These are phyloP conservation scores for Drosophila gaucha DNA, from an alignment of 2,888 invertebrate genomes.

Conservation along the genomic window DNA sequence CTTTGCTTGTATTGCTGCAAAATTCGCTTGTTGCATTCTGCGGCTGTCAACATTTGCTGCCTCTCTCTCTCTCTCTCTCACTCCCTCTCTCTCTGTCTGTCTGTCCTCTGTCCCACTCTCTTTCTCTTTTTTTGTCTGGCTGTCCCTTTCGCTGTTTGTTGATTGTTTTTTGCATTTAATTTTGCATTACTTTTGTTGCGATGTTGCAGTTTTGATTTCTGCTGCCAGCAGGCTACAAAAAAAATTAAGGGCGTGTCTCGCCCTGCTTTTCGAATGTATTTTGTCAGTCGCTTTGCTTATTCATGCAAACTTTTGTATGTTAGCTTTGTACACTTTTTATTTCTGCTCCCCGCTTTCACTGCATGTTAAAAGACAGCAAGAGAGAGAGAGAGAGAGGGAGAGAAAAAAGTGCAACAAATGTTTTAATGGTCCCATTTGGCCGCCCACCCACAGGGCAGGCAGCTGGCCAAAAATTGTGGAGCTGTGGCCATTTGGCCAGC, in stretches of 20 bases:
- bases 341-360: slow-evolving; percentile 58
- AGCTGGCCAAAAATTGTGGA: slow-evolving; percentile 15
- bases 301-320: slow-evolving; percentile 63
- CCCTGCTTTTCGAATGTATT: slow-evolving; percentile 31
- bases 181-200: slow-evolving; percentile 66
- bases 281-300: slow-evolving; percentile 53
- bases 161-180: slow-evolving; percentile 73
- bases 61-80: slow-evolving; percentile 5
- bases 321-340: slow-evolving; percentile 35
- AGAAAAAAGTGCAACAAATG: slow-evolving; percentile 52
- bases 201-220: slow-evolving; percentile 73
- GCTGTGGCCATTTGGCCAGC: slow-evolving; percentile 50
- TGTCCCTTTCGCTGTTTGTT: slow-evolving; percentile 28
- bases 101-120: background rate
- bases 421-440: slow-evolving; percentile 28
- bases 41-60: slow-evolving; percentile 55
- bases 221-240: slow-evolving; percentile 27
- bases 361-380: slow-evolving; percentile 28
- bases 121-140: slow-evolving; percentile 4
- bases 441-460: slow-evolving; percentile 47
- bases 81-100: background rate
- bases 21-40: slow-evolving; percentile 57
- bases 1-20: slow-evolving; percentile 21
- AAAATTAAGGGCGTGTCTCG: slow-evolving; percentile 60
- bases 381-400: background rate